Evolutionary conservation across 2,888 invertebrate genomes (phyloP), one percentile per base, ranked within the genome.

Genomic region (Brachyptera risi): DNA sequence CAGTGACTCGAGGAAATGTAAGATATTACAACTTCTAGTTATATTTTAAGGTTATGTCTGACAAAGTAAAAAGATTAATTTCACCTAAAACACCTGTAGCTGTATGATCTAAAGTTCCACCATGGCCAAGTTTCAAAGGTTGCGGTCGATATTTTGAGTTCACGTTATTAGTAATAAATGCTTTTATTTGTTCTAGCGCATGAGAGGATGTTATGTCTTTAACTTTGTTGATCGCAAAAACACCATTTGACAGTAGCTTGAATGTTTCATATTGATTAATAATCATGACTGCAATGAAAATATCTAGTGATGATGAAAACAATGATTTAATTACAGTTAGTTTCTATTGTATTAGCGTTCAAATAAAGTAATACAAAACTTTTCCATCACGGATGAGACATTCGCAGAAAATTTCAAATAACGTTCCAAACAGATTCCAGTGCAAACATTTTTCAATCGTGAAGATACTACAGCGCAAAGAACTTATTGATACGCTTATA

Each of bases 71-170:
- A n/a, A n/a, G n/a, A n/a, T n/a, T n/a, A n/a, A 21, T 9, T 19
- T 44, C 57, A 70, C 69, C 69, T 61, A 71, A 56, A 15, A 71
- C 69, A 3, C 71, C 71, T 5, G 67, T 66, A 2, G 70, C 71
- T 27, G 65, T 66, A 31, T 63, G 63, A 63, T 71, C 71, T 27
- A 71, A 62, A 1, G 69, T 70, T n/a, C 71, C 71, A 2, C 71
- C 71, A 66, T 71, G 71, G 1, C 71, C 71, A 42, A 71, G 61
- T 59, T 66, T 67, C 1, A 71, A 38, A 13, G 62, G n/a, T 7
- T 51, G 19, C 1, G 67, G 65, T 1, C 58, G 62, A 54, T 47
- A 47, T 15, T 58, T 61, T 3, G 59, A n/a, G 13, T 1, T 1
- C 11, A 59, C 35, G n/a, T 21, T 47, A 17, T 23, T 50, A 13